These are phyloP conservation scores for Chiloscyllium plagiosum DNA, from an alignment of 2,113 vertebrate species.

Conservation along the genomic window DNA sequence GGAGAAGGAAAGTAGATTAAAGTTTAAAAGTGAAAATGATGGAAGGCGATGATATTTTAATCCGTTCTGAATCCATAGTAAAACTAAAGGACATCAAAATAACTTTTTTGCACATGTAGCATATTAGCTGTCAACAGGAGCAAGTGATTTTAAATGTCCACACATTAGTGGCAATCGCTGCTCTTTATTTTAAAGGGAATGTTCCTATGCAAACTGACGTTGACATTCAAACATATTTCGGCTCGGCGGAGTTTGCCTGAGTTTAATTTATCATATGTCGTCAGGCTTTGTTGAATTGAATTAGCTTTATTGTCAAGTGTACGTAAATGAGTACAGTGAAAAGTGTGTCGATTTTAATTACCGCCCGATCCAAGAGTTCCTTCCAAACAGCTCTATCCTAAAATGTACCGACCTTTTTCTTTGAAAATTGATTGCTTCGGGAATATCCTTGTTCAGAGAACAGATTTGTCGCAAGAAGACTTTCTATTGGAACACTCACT, in stretches of 20 bases:
- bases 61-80: not conserved
- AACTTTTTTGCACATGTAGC: not conserved
- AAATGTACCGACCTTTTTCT: not conserved
- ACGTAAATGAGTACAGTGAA: not conserved
- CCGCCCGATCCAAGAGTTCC: not conserved
- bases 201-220: not conserved
- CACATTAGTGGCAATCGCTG: not conserved
- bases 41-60: not conserved
- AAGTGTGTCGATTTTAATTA: not conserved
- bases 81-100: not conserved
- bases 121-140: not conserved
- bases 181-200: not conserved
- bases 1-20: too few relatives aligned
- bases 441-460: too few relatives aligned
- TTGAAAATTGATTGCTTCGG: not conserved
- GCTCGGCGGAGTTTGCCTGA: not conserved
- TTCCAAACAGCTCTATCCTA: not conserved
- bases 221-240: not conserved
- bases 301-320: too few relatives aligned
- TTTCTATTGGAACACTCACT: not conserved
- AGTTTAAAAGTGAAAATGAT: not conserved
- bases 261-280: too few relatives aligned
- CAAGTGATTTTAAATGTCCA: not conserved
- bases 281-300: too few relatives aligned
- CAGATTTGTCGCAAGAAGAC: not conserved